phyloP scores from a whole-genome alignment of 2,888 invertebrate genomes.

The Rhaphigaster nebulosa region DNA sequence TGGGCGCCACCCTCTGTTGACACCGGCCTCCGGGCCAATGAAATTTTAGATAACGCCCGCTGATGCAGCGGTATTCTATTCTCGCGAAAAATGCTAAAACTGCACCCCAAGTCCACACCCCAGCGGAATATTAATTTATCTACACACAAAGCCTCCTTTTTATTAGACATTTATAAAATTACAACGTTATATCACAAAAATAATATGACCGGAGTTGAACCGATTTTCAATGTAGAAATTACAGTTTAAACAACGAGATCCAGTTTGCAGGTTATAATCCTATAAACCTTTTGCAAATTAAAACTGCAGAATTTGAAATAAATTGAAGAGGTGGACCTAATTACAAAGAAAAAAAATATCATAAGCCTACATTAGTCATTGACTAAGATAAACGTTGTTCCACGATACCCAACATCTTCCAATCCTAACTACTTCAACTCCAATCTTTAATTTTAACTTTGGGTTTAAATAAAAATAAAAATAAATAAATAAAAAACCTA shows the following conservation, averaged over 20 bases:
- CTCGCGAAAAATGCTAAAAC: conserved; percentile 30
- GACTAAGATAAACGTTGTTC: no score
- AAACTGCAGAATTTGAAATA: background rate
- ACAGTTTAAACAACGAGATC: background rate
- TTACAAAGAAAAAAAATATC: no score
- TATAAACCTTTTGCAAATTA: background rate
- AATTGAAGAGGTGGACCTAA: no score
- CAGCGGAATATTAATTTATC: conserved; percentile 8
- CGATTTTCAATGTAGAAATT: background rate
- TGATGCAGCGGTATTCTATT: conserved; percentile 23
- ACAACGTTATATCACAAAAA: background rate
- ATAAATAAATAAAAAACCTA: no score
- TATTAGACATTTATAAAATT: background rate
- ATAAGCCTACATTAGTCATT: no score
- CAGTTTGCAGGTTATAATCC: background rate
- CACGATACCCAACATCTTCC: no score
- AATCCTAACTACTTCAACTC: no score
- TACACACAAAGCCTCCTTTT: background rate
- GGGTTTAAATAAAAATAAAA: no score
- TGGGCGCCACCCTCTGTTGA: conserved; percentile 30
- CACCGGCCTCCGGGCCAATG: conserved; percentile 34
- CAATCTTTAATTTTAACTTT: no score
- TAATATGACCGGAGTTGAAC: background rate
- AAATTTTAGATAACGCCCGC: conserved; percentile 38
- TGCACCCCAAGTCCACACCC: background rate